Base-by-base conservation (phyloP, 1,140 invertebrate genomes). In the Phymastichus coffea region DNA sequence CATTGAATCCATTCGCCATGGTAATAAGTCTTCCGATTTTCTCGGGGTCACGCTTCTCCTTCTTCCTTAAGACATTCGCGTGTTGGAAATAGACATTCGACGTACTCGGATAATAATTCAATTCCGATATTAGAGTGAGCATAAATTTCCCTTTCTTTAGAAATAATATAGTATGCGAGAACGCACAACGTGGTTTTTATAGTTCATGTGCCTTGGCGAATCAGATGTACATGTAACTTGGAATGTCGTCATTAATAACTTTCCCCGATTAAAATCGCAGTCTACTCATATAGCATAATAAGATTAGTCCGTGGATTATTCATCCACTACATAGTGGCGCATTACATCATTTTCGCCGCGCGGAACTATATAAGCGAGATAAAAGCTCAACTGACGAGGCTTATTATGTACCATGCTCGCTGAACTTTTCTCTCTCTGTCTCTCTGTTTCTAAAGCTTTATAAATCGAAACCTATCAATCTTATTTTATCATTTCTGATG, bases 21-120 rank as follows among this genome's bases (percentile, higher is more conserved):
- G 37, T 44, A 35, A 48, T 57, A 12, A 3, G 19, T 57, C 56
- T 57, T 4, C 22, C n/a, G n/a, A n/a, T n/a, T n/a, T 30, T 47
- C 17, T 15, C 8, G 4, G 10, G 33, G 46, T 48, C 26, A 20
- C 15, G 26, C n/a, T n/a, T n/a, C n/a, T n/a, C n/a, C n/a, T n/a
- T n/a, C n/a, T n/a, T n/a, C n/a, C n/a, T n/a, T n/a, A n/a, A n/a
- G n/a, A 37, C 23, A 38, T 38, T 57, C 41, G 38, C 48, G 52
- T 23, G 30, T 54, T 57, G 33, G 55, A 60, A 49, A 60, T 64
- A 60, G 41, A 60, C 40, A 40, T 26, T 23, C 22, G 51, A 43
- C 26, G 37, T 40, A 64, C 64, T 63, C 52, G 63, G 67, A 71
- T 71, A 69, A 72, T 71, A 68, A 66, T 62, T 63, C 65, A 63